Percentiles rank a stretch among this genome's conserved stretches.
phyloP scores from a whole-genome alignment of 2,113 vertebrate species.

The Carassius auratus region DNA sequence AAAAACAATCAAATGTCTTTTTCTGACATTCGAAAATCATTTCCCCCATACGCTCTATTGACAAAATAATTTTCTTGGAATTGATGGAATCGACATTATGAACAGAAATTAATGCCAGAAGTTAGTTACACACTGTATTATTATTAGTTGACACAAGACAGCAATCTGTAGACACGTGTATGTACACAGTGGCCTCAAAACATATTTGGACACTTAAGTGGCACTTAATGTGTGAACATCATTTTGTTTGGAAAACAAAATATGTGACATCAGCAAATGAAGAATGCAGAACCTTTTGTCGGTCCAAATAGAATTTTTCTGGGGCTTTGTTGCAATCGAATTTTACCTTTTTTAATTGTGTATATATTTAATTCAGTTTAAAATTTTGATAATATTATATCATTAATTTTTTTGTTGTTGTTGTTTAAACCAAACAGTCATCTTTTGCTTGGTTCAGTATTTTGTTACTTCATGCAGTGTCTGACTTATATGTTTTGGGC shows the following conservation, averaged over 20 bases:
- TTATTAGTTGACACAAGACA: constrained; percentile 21
- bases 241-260: no score
- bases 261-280: neutral
- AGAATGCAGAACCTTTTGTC: neutral
- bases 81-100: constrained; percentile 12
- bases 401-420: neutral
- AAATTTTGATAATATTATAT: neutral
- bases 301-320: neutral
- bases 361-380: neutral
- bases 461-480: neutral
- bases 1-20: constrained; percentile 31
- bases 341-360: neutral
- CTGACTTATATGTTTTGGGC: neutral
- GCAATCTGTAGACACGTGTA: constrained; percentile 15
- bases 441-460: neutral
- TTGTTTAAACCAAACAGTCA: neutral
- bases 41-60: neutral
- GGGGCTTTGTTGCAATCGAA: neutral
- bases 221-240: neutral
- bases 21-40: neutral
- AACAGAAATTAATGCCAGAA: constrained; percentile 3
- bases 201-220: constrained; percentile 1
- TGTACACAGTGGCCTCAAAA: constrained; percentile 2
- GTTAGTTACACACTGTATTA: constrained; percentile 23
- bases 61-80: neutral